Base-by-base conservation (phyloP, 2,797 vertebrate species). In the Microctenopoma steveboyesi region DNA sequence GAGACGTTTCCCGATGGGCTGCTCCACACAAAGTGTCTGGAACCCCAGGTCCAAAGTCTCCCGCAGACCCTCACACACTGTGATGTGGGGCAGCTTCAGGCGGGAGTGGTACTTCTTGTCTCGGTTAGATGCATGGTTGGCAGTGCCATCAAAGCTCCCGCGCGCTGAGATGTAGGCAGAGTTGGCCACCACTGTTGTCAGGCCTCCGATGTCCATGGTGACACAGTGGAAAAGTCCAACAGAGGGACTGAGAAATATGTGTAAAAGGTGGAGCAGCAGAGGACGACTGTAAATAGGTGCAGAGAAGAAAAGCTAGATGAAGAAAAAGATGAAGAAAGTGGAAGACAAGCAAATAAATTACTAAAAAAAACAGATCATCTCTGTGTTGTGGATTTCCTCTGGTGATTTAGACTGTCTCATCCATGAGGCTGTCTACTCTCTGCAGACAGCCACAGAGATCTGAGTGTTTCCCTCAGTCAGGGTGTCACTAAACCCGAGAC, bases 111-210 rank as follows among this genome's bases (percentile, higher is more conserved):
- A 95, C 86, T 95, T 96, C 89, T 94, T 95, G 92, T 96, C 96
- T 54, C 96, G 90, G 45, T 88, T 90, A 30, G 86, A 56, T 0
- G 92, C 86, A 1, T 90, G 76, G 11, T 93, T 93, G 25, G 89
- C 89, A 6, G 81, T 78, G 10, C 93, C 93, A 1, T 96, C 95
- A 0, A 95, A 80, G 70, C 95, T 96, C 35, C 94, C 95, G 0
- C 96, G 92, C 33, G 96, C 96, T 0, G 94, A 94, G 14, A 97
- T 96, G 85, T 96, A 97, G 42, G 95, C 95, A 0, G 96, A 97
- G 85, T 97, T 97, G 78, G 96, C 96, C 74, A 97, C 95, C 86
- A 96, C 95, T 0, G 96, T 96, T 15, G 96, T 94, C 79, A 96
- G 75, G 48, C 94, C 93, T 35, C 96, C 94, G 1, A 96, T 94